A percentile compares a stretch with the other conserved stretches of the same genome.
phyloP scores from a whole-genome alignment of 2,113 vertebrate genomes.

The Heloderma charlesbogerti region DNA sequence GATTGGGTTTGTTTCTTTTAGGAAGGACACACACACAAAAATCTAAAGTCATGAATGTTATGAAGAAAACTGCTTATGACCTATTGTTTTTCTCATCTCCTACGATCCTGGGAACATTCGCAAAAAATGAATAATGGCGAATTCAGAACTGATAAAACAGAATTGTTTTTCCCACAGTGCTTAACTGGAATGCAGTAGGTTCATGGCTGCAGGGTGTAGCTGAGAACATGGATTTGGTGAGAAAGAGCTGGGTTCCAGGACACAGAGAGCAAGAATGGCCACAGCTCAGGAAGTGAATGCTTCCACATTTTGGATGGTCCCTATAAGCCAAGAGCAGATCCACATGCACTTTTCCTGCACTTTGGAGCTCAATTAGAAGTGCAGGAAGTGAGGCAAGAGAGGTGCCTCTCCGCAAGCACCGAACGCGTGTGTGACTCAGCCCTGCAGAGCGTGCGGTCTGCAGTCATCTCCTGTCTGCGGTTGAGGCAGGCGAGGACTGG shows the following conservation, averaged over 20 bases:
- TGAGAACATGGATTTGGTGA: not conserved
- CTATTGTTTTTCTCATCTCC: not conserved
- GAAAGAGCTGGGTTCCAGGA: not conserved
- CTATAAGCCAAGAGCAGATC: not conserved
- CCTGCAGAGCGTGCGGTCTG: not conserved
- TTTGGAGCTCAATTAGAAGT: not conserved
- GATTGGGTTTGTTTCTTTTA: slow-evolving; percentile 4
- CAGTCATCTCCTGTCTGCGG: not conserved
- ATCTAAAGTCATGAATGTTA: not conserved
- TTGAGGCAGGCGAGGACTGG: not conserved
- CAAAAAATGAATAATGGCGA: not conserved
- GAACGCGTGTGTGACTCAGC: not conserved
- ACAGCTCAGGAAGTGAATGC: not conserved
- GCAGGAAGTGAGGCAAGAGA: not conserved
- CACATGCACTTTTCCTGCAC: not conserved
- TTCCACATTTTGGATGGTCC: not conserved
- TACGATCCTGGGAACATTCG: not conserved
- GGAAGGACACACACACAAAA: not conserved
- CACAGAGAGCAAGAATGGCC: not conserved
- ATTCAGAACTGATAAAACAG: not conserved
- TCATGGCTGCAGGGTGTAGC: too few relatives aligned
- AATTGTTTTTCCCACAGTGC: not conserved
- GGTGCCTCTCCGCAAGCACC: not conserved
- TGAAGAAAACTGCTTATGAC: not conserved
- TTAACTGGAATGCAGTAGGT: not conserved